Conservation (phyloP, 2,797 vertebrate species). For the Xenops minutus region DNA sequence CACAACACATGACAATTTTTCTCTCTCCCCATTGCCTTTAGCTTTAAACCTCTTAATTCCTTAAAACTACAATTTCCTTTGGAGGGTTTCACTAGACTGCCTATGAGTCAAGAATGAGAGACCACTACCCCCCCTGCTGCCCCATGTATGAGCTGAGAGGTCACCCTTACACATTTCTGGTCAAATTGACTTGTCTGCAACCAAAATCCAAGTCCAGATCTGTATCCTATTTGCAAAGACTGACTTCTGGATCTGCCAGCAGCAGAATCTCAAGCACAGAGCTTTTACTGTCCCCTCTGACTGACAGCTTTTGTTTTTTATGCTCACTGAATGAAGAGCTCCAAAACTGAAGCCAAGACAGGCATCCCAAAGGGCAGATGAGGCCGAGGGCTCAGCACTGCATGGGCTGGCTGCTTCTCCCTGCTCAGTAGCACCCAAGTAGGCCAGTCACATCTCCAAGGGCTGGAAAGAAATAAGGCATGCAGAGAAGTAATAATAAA, state of each 20-base stretch:
- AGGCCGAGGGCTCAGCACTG: background rate
- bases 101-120: background rate
- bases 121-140: background rate
- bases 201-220: background rate
- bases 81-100: background rate
- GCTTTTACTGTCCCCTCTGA: background rate
- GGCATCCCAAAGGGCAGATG: background rate
- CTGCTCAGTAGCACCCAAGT: background rate
- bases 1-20: background rate
- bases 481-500: background rate
- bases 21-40: background rate
- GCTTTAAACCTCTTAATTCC: background rate
- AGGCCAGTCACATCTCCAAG: background rate
- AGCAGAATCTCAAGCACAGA: background rate
- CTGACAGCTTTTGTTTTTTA: background rate
- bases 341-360: background rate
- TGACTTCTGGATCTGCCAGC: background rate
- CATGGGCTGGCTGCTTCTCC: background rate
- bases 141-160: background rate
- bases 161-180: background rate
- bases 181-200: background rate
- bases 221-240: background rate
- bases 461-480: background rate
- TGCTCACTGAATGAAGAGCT: background rate
- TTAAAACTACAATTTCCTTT: background rate